Evolutionary conservation across 2,888 invertebrate species (phyloP).

Genomic region (Cephonodes hylas): DNA sequence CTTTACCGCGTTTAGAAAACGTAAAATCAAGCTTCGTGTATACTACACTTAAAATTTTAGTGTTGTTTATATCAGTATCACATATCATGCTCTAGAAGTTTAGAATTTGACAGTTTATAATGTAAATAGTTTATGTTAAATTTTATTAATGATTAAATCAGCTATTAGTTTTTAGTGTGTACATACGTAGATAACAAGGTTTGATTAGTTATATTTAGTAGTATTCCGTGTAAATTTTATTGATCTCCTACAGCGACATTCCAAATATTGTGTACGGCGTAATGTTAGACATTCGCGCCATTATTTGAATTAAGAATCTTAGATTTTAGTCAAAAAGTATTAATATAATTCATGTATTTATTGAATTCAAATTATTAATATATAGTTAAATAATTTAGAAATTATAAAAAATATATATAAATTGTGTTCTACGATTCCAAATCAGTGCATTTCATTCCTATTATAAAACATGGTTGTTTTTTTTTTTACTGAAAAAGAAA

Average conservation of each 20-base stretch:
- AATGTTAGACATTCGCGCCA: constrained; percentile 7
- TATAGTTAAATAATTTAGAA: neutral
- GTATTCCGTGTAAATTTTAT: constrained; percentile 42
- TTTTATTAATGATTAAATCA: neutral
- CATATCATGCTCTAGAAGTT: neutral
- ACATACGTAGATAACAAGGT: neutral
- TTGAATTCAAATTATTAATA: neutral
- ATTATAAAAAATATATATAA: neutral
- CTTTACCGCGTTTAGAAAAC: neutral
- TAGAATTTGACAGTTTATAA: neutral
- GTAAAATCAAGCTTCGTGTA: neutral
- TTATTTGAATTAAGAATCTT: neutral
- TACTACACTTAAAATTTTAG: neutral
- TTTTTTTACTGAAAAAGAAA: neutral
- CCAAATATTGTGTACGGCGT: constrained; percentile 48
- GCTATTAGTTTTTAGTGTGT: neutral
- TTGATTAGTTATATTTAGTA: neutral
- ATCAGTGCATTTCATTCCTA: neutral
- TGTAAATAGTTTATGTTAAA: neutral
- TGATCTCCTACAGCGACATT: constrained; percentile 73
- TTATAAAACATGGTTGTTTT: no score
- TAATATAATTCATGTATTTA: neutral
- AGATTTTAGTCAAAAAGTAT: neutral
- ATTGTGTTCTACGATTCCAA: no score
- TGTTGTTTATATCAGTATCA: neutral